Base-by-base conservation (phyloP, 2,113 vertebrate species). In the Lagopus leucura region DNA sequence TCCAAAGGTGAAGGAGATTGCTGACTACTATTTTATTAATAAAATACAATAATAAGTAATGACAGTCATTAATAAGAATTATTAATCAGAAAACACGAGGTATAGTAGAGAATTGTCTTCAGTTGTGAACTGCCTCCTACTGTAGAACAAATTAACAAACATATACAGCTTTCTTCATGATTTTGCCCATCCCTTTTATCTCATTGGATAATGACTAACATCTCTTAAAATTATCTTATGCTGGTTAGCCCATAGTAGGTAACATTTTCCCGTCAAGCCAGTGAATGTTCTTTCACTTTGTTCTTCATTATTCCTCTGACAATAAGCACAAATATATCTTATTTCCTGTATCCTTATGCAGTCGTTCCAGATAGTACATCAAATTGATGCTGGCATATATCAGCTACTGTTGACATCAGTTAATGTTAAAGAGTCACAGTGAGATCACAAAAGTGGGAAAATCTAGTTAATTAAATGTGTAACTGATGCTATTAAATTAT, bases 281-380 rank as follows among this genome's bases (percentile, higher is more conserved):
- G 7, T 36, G 72, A 75, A 45, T 0, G 1, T 58, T 88, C 19
- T 34, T 2, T 74, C 67, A 36, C 13, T 64, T 13, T 58, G 21
- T n/a, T 45, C 36, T 79, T 80, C 38, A 76, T 67, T 48, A 72
- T 5, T 42, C 86, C 28, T 70, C n/a, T 90, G 55, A 77, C 89
- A 93, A 76, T 40, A 82, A 73, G 11, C 43, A 34, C 12, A 45
- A 74, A 67, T 64, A 79, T 38, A 12, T 27, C 1, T 47, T 28
- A 5, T 36, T 66, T 90, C 13, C 20, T 14, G 11, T 45, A 58
- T 38, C 27, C 30, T 63, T 76, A 76, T 22, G 28, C 15, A 65
- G 11, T 54, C 60, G 10, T 32, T 90, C 38, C 36, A 71, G 17
- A 60, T 61, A 11, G 47, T 40, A 36, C 50, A 5, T 52, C 58